Conservation (phyloP, 1,140 invertebrate genomes). For the Caerostris darwini region DNA sequence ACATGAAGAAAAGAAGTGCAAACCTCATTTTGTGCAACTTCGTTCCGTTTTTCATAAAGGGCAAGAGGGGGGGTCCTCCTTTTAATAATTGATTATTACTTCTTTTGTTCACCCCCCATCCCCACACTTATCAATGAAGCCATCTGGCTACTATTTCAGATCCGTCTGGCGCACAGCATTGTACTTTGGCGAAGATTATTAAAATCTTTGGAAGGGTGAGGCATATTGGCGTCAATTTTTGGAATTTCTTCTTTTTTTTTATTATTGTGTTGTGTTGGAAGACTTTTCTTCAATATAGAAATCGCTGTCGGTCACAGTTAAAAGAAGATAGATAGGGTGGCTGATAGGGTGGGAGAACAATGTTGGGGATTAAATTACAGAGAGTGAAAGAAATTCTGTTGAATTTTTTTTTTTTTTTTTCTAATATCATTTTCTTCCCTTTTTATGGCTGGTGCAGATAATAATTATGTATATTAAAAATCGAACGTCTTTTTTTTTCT, state of each 20-base stretch:
- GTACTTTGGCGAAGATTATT: neutral
- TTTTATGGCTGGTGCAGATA: neutral
- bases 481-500: too few relatives aligned
- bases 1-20: neutral
- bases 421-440: neutral
- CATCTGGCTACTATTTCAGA: neutral
- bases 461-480: neutral
- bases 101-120: neutral
- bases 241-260: neutral
- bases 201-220: neutral
- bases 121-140: neutral
- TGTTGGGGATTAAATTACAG: slow-evolving; percentile 42
- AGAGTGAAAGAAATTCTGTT: neutral
- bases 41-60: neutral
- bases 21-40: neutral
- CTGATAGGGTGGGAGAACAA: neutral
- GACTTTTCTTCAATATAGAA: neutral
- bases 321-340: neutral
- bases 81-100: neutral
- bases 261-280: neutral
- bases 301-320: neutral
- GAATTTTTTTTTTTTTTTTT: neutral
- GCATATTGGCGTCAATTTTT: neutral
- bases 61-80: too few relatives aligned
- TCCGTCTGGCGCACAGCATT: neutral